A percentile compares a stretch with the other conserved stretches of the same genome.
Evolutionary conservation across 2,888 invertebrate genomes (phyloP).

Genomic region (Aspidiotus rigidus): DNA sequence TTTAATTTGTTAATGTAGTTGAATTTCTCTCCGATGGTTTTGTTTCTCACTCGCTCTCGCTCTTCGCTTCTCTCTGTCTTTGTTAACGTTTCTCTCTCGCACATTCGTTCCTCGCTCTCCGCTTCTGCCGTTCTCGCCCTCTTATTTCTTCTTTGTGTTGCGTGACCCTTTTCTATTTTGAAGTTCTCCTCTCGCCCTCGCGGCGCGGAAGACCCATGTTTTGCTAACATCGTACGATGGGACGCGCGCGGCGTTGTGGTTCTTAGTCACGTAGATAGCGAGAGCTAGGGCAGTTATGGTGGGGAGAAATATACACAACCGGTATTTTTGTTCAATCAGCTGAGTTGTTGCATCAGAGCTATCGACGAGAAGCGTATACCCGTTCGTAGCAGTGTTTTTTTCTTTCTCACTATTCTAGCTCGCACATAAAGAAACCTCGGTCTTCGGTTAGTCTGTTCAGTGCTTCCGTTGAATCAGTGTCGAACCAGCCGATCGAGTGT

Average conservation of each 20-base stretch:
- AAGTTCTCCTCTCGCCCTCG: conserved; percentile 7
- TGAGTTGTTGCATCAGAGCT: conserved; percentile 32
- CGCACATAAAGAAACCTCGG: neutral
- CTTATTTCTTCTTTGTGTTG: conserved; percentile 10
- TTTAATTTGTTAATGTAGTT: conserved; percentile 24
- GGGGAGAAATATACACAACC: conserved; percentile 22
- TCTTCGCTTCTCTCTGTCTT: too few species aligned
- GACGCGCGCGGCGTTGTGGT: conserved; percentile 5
- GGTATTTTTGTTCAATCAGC: conserved; percentile 32
- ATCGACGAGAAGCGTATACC: neutral
- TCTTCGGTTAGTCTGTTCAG: neutral
- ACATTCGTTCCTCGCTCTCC: neutral
- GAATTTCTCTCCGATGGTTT: conserved; percentile 29
- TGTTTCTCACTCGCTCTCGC: neutral
- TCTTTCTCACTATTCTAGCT: neutral
- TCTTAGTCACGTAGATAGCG: conserved; percentile 33
- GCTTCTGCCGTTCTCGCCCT: neutral
- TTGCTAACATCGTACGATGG: neutral
- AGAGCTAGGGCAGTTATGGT: conserved; percentile 6
- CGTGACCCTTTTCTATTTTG: conserved; percentile 31
- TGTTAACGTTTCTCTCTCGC: too few species aligned
- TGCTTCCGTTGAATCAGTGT: conserved; percentile 14
- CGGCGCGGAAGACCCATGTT: neutral
- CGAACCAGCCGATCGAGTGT: conserved; percentile 27
- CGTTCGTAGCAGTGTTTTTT: neutral